Base-by-base conservation (phyloP, 1,140 invertebrate genomes). In the Atopsyche davidsoni region DNA sequence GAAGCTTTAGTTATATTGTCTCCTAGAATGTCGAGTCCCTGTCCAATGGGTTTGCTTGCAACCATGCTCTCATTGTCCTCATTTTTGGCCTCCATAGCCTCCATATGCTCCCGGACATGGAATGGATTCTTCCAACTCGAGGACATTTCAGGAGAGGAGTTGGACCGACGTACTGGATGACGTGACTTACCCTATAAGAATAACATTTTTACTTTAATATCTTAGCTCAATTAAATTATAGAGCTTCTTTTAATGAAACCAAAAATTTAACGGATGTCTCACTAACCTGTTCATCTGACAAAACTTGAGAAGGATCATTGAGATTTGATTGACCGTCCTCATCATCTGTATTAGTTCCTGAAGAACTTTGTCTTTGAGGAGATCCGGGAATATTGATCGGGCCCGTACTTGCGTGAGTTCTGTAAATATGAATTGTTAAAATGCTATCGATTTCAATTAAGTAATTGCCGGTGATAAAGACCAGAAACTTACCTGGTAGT, bases 61-160 rank as follows among this genome's bases (percentile, higher is more conserved):
- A 4, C 32, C 11, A 34, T 13, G 16, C 38, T 22, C 38, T 7
- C 3, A 19, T 40, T 11, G 21, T 46, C 42, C 24, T 45, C 25
- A 18, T 44, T 44, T 36, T 39, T n/a, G 3, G 32, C 50, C 24
- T 47, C 42, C 38, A 48, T 34, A 11, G 53, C 48, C 36, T 59
- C 65, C 31, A 69, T 39, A 51, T 68, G 68, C 22, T 73, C 72
- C 64, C 74, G 72, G 56, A 68, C 70, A 18, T 78, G 59, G 53
- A 80, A 80, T 14, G 82, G 78, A 70, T 83, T 81, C 63, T 87
- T 87, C 86, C 85, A 89, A 59, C 80, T 87, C 3, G 86, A 83
- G 55, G 83, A 86, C 88, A 93, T 92, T 75, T 92, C 89, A 2
- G 89, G 89, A 64, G 87, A 91, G 45, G 89, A 92, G 75, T 91